phyloP scores from a whole-genome alignment of 1,140 invertebrate species.

The Scaptomyza graminum region DNA sequence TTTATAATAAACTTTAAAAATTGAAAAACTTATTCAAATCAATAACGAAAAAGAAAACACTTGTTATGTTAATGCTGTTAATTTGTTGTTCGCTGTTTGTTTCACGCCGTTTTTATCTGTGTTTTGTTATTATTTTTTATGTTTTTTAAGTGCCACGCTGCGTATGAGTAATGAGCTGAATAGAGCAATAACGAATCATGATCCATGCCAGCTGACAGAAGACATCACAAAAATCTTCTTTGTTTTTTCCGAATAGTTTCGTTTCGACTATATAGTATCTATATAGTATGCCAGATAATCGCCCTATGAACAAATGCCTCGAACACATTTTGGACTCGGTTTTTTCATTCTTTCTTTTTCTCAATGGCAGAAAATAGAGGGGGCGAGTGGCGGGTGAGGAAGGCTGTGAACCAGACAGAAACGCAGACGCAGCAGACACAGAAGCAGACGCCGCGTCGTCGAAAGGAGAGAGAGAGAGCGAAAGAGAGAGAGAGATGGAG shows the following conservation, averaged over 20 bases:
- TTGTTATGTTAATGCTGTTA: not conserved
- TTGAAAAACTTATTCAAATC: not conserved
- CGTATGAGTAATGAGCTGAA: conserved; percentile 71
- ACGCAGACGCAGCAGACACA: conserved; percentile 35
- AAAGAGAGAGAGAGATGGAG: too few species aligned
- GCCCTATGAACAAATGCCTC: conserved; percentile 25
- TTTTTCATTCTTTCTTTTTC: not conserved
- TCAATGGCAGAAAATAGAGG: conserved; percentile 18
- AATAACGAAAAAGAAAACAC: not conserved
- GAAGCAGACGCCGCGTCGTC: conserved; percentile 51
- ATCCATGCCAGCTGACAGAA: conserved; percentile 48
- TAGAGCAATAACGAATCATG: conserved; percentile 35
- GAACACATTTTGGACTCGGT: not conserved
- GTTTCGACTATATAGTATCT: too few species aligned
- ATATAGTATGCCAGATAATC: not conserved
- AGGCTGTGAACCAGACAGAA: conserved; percentile 28
- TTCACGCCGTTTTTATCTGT: conserved; percentile 10
- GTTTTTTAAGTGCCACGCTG: conserved; percentile 49
- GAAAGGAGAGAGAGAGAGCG: conserved; percentile 6
- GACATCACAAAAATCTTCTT: conserved; percentile 29
- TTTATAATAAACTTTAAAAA: not conserved
- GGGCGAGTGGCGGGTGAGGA: not conserved
- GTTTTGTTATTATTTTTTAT: not conserved
- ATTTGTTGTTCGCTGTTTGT: conserved; percentile 23
- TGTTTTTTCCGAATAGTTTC: conserved; percentile 15